A percentile compares a stretch with the other conserved stretches of the same genome.
phyloP scores from a whole-genome alignment of 1,140 invertebrate species.

The Paracyclopina nana region DNA sequence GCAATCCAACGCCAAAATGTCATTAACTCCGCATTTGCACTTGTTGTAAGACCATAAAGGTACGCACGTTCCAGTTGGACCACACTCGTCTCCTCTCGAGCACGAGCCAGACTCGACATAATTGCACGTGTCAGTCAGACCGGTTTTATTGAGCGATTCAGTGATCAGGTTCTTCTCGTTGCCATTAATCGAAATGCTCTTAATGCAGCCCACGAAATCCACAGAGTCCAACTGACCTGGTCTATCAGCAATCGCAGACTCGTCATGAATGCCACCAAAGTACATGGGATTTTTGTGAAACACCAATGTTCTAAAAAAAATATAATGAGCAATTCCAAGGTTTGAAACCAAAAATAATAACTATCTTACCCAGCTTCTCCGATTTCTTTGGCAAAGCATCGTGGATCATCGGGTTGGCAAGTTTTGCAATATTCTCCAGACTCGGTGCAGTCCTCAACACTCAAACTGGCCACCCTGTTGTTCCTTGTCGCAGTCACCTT shows the following conservation, averaged over 20 bases:
- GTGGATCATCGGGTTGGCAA: slow-evolving; percentile 51
- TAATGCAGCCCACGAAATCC: slow-evolving; percentile 77
- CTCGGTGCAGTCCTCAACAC: slow-evolving; percentile 36
- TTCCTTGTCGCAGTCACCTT: slow-evolving; percentile 75
- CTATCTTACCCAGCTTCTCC: slow-evolving; percentile 14
- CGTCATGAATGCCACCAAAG: slow-evolving; percentile 58
- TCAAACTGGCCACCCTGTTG: slow-evolving; percentile 58
- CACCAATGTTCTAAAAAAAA: slow-evolving; percentile 61
- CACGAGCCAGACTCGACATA: slow-evolving; percentile 27
- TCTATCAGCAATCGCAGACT: slow-evolving; percentile 60
- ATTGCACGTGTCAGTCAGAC: slow-evolving; percentile 50
- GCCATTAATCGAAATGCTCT: slow-evolving; percentile 69
- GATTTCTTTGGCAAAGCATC: slow-evolving; percentile 44
- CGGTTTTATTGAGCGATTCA: slow-evolving; percentile 45
- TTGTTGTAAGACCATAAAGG: slow-evolving; percentile 46
- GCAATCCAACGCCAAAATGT: slow-evolving; percentile 54
- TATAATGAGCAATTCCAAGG: no score
- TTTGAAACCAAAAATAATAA: slow-evolving; percentile 17
- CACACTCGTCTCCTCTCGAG: slow-evolving; percentile 35
- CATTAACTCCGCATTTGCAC: slow-evolving; percentile 38
- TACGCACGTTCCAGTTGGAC: slow-evolving; percentile 43
- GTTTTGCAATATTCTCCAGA: slow-evolving; percentile 66
- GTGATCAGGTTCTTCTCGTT: slow-evolving; percentile 23
- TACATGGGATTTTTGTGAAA: slow-evolving; percentile 69
- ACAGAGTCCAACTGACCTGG: slow-evolving; percentile 71